Conservation (phyloP, 1,140 invertebrate species). For the Dreissena rostriformis region DNA sequence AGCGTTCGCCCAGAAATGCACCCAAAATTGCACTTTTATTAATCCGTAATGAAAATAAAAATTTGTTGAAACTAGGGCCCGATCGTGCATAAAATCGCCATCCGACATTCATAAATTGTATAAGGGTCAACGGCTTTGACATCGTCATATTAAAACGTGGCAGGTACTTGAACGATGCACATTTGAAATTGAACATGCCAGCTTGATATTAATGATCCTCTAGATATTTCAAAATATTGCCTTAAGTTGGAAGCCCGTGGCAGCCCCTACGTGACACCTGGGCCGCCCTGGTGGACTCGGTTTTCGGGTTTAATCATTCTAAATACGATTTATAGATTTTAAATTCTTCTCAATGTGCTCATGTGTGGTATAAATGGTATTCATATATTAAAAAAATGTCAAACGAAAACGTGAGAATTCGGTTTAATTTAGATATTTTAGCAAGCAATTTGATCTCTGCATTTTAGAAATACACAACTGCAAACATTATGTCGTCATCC, state of each 20-base stretch:
- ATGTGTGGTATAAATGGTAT: no score
- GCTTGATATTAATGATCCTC: conserved; percentile 3
- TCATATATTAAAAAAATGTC: no score
- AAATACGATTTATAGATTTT: no score
- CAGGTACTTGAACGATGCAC: conserved; percentile 1
- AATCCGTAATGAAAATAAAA: conserved; percentile 45
- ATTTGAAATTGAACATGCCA: conserved; percentile 1
- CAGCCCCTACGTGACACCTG: neutral
- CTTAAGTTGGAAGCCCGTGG: neutral
- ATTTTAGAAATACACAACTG: no score
- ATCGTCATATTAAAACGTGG: conserved; percentile 33
- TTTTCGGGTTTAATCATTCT: no score
- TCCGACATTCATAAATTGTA: conserved; percentile 50
- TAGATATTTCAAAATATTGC: neutral
- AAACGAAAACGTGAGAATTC: no score
- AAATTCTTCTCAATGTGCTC: no score
- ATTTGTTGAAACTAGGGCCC: neutral
- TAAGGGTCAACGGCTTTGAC: conserved; percentile 48
- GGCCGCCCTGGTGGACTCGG: no score
- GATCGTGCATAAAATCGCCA: conserved; percentile 24
- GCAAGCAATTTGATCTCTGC: no score
- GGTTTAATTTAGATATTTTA: no score
- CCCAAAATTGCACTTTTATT: conserved; percentile 52
- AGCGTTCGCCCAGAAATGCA: conserved; percentile 18
- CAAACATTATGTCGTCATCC: no score